phyloP scores from a whole-genome alignment of 2,797 vertebrate species.

The Sternotherus odoratus region DNA sequence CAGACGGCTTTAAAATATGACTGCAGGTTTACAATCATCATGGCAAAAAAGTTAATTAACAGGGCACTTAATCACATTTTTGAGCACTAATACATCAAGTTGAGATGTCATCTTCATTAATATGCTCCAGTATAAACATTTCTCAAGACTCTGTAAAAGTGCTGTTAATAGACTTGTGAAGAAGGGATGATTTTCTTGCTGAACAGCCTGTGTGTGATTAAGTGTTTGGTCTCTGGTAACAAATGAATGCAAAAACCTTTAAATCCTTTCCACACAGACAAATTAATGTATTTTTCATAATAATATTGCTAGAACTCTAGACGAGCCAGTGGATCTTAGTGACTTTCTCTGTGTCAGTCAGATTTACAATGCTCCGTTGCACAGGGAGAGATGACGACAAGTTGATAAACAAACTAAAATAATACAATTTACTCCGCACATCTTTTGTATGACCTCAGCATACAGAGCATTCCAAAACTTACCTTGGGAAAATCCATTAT shows the following conservation, averaged over 20 bases:
- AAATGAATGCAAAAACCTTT: constrained; percentile 69
- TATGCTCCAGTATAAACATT: constrained; percentile 70
- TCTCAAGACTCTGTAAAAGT: constrained; percentile 48
- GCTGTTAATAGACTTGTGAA: constrained; percentile 58
- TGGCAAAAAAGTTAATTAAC: constrained; percentile 74
- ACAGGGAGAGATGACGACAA: not conserved
- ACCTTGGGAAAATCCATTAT: constrained; percentile 35
- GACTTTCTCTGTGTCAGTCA: constrained; percentile 36
- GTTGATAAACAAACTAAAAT: constrained; percentile 72
- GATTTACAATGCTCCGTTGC: constrained; percentile 33
- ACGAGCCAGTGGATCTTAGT: constrained; percentile 35
- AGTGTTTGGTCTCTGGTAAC: constrained; percentile 55
- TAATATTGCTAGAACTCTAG: constrained; percentile 41
- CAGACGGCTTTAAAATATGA: constrained; percentile 52
- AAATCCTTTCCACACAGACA: constrained; percentile 72
- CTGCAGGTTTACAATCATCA: constrained; percentile 28
- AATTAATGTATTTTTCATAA: constrained; percentile 70
- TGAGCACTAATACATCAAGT: constrained; percentile 43
- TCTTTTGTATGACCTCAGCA: constrained; percentile 14
- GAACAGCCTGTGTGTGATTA: constrained; percentile 63
- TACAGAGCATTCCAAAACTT: constrained; percentile 39
- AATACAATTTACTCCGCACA: constrained; percentile 10
- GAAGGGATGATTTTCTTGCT: constrained; percentile 70
- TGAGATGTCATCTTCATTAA: constrained; percentile 73
- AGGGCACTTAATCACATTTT: constrained; percentile 56